phyloP scores from a whole-genome alignment of 2,113 vertebrate species.

The Notothenia coriiceps region DNA sequence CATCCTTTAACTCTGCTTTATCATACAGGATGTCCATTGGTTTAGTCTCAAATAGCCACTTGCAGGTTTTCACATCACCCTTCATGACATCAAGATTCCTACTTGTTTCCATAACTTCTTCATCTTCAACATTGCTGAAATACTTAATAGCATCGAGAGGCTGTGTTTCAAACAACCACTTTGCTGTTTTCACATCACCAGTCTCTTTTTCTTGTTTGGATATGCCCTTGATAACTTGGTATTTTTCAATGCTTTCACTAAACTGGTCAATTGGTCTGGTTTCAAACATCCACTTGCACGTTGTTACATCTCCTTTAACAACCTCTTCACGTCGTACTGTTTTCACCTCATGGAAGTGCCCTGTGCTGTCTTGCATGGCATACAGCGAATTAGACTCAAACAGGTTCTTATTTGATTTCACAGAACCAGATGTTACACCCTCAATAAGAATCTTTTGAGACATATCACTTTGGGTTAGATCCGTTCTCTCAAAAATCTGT shows the following conservation, averaged over 20 bases:
- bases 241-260: slow-evolving; percentile 88
- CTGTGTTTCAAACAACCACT: slow-evolving; percentile 96
- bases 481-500: slow-evolving; percentile 89
- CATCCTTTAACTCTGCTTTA: slow-evolving; percentile 78
- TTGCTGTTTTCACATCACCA: slow-evolving; percentile 93
- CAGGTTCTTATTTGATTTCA: slow-evolving; percentile 89
- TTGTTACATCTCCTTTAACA: slow-evolving; percentile 91
- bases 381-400: slow-evolving; percentile 91
- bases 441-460: slow-evolving; percentile 89
- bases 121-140: slow-evolving; percentile 88
- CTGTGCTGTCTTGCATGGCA: slow-evolving; percentile 91
- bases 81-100: slow-evolving; percentile 83
- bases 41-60: slow-evolving; percentile 95
- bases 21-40: slow-evolving; percentile 92
- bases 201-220: slow-evolving; percentile 91
- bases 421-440: slow-evolving; percentile 87
- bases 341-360: slow-evolving; percentile 91
- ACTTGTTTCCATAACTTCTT: slow-evolving; percentile 74
- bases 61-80: slow-evolving; percentile 92
- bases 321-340: slow-evolving; percentile 92
- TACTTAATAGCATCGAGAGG: slow-evolving; percentile 92
- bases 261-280: slow-evolving; percentile 93
- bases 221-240: slow-evolving; percentile 92
- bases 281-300: slow-evolving; percentile 95
- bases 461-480: slow-evolving; percentile 83